Base-by-base conservation (phyloP, 2,888 invertebrate species). In the Oscheius sp. region DNA sequence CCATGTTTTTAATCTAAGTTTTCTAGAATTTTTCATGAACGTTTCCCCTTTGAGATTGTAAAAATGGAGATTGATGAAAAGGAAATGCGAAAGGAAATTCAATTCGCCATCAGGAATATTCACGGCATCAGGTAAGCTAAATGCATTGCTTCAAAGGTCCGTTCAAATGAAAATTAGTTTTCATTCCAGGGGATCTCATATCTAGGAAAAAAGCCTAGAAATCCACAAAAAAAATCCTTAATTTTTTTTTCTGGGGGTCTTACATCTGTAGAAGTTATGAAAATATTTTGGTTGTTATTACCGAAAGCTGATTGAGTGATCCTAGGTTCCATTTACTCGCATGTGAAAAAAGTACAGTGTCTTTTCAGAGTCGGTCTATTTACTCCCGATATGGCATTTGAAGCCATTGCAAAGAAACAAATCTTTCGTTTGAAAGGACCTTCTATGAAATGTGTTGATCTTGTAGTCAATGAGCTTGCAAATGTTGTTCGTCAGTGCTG, bases 21-120 rank as follows among this genome's bases (percentile, higher is more conserved):
- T 41, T 41, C 20, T 88, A 91, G 97, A 50, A 90, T 99, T 84
- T 99, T 99, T 90, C 97, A 98, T 88, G 98, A 99, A 89, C 90
- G 98, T 22, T 95, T 99, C 88, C 98, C 98, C 24, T 98, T 98
- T 88, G 98, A 96, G 89, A 94, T 96, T 83, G 95, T 96, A 80
- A 95, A 95, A 90, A 98, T 97, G 95, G 95, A 97, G 87, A 96
- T 96, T 87, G 97, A 99, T 86, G 98, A 99, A 88, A 97, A 97
- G 88, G 97, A 98, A 87, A 89, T 99, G 80, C 91, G 98, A 49
- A 90, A 93, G 78, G 97, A 98, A 89, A 99, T 99, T 86, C 95
- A 96, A 62, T 96, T 95, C 88, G 97, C 97, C 81, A 98, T 98
- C 86, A 91, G 96, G 86, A 99, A 99, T 88, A 98, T 98, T 87